Conservation (phyloP, 1,140 invertebrate species). For the Lycorma delicatula region DNA sequence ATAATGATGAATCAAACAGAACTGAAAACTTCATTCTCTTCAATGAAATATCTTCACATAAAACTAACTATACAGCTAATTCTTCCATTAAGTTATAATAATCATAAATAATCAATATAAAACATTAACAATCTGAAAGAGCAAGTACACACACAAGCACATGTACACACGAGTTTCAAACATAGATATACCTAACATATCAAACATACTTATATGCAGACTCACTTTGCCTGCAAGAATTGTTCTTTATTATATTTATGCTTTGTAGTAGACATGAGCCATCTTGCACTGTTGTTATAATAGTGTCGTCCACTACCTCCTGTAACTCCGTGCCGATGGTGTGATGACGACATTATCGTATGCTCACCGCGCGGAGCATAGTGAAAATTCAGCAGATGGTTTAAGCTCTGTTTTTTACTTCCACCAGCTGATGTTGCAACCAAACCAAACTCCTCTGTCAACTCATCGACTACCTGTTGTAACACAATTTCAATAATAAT, state of each 20-base stretch:
- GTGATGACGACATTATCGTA: constrained; percentile 6
- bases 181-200: too few relatives aligned
- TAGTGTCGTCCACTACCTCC: background rate
- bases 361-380: constrained; percentile 48
- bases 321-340: constrained; percentile 14
- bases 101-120: too few relatives aligned
- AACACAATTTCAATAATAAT: constrained; percentile 3
- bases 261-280: constrained; percentile 39
- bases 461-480: constrained; percentile 29
- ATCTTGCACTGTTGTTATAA: constrained; percentile 18
- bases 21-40: too few relatives aligned
- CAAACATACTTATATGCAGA: too few relatives aligned
- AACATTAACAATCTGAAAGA: too few relatives aligned
- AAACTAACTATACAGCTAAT: too few relatives aligned
- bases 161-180: too few relatives aligned
- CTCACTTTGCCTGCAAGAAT: constrained; percentile 88
- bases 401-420: constrained; percentile 85
- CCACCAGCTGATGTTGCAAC: constrained; percentile 55
- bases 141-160: too few relatives aligned
- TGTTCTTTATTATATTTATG: constrained; percentile 85
- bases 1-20: too few relatives aligned
- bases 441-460: constrained; percentile 69
- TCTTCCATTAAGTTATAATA: too few relatives aligned
- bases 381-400: constrained; percentile 85
- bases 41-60: too few relatives aligned